Conservation (phyloP, 2,888 invertebrate species). For the Ichneumoninae sp. region DNA sequence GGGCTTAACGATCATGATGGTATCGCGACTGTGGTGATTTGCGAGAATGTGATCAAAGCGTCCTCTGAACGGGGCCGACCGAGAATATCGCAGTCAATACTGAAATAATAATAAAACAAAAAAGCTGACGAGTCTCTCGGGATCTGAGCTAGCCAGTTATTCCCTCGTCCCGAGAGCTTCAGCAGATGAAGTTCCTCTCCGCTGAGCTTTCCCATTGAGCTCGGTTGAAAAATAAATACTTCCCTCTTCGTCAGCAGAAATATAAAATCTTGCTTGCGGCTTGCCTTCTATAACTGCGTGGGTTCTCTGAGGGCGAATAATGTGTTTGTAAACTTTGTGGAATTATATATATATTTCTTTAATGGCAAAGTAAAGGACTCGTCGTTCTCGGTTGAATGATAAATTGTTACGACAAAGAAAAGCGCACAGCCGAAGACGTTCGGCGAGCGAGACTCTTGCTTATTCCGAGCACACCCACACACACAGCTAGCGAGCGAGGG, state of each 20-base stretch:
- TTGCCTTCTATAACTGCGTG: not conserved
- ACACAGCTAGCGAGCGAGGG: not conserved
- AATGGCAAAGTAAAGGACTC: not conserved
- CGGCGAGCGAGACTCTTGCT: conserved; percentile 47
- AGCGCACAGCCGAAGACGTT: conserved; percentile 40
- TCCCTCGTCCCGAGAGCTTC: not conserved
- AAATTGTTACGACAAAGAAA: not conserved
- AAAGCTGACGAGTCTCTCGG: conserved; percentile 9
- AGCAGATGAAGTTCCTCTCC: not conserved
- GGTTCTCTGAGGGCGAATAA: not conserved
- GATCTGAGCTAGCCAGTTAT: not conserved
- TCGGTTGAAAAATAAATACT: not conserved
- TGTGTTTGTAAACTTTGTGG: not conserved
- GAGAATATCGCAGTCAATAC: not conserved
- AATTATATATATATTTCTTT: not conserved
- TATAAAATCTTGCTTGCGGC: not conserved
- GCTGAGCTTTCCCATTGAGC: not conserved
- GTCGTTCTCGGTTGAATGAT: not conserved
- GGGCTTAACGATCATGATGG: not conserved
- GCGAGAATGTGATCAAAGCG: not conserved
- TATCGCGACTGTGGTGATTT: not conserved
- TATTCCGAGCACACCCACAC: conserved; percentile 32
- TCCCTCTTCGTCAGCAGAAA: not conserved
- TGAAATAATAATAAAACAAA: not conserved
- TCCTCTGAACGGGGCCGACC: not conserved